Conservation (phyloP, 2,888 invertebrate genomes). For the Fragum whitleyi region DNA sequence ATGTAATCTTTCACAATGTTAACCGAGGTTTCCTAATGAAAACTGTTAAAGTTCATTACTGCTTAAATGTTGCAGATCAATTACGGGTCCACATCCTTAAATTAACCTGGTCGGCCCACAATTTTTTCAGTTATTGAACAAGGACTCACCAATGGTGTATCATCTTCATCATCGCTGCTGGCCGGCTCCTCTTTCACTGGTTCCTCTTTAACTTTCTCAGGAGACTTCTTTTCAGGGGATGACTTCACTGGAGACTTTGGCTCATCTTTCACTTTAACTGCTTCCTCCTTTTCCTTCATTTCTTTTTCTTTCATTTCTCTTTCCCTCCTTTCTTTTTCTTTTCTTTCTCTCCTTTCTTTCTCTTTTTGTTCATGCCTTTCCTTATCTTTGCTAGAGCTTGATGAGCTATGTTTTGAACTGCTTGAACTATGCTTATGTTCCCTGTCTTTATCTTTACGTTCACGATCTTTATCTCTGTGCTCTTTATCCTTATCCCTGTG, state of each 20-base stretch:
- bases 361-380: conserved; percentile 55
- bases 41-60: no score
- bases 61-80: no score
- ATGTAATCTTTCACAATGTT: no score
- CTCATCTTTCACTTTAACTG: conserved; percentile 43
- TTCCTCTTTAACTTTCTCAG: conserved; percentile 44
- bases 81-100: no score
- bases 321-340: conserved; percentile 58
- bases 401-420: conserved; percentile 52
- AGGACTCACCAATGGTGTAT: conserved; percentile 72
- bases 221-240: conserved; percentile 34
- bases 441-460: conserved; percentile 56
- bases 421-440: conserved; percentile 59
- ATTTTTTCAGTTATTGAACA: no score
- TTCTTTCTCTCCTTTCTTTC: conserved; percentile 64
- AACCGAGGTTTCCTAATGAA: no score
- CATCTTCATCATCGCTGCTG: conserved; percentile 70
- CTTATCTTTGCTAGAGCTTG: conserved; percentile 51
- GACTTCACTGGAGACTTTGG: conserved; percentile 37
- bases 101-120: no score
- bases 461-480: conserved; percentile 38
- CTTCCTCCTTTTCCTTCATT: conserved; percentile 32
- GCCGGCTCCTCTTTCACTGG: conserved; percentile 65
- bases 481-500: conserved; percentile 47
- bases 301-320: conserved; percentile 56